Conservation (phyloP, 53 echinoderm and acorn worm genomes). For the Holothuria scabra region DNA sequence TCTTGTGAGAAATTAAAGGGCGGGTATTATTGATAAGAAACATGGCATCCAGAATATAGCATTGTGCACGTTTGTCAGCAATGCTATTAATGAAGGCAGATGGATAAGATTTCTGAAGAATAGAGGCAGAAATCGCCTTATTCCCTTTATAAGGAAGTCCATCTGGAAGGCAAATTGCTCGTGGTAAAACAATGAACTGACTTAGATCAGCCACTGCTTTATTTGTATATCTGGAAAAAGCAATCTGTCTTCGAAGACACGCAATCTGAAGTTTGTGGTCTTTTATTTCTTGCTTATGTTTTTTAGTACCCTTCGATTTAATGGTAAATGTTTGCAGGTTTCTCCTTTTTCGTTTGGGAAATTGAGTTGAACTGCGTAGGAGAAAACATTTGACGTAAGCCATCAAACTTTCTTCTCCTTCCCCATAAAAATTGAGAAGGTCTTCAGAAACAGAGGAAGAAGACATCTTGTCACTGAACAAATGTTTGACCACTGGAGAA, state of each 20-base stretch:
- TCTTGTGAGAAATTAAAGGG: slow-evolving; percentile 28
- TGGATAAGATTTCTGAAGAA: slow-evolving; percentile 6
- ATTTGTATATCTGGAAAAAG: slow-evolving; percentile 11
- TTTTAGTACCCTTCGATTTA: not conserved
- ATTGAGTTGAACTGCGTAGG: not conserved
- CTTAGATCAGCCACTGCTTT: not conserved
- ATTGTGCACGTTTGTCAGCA: not conserved
- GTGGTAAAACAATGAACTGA: too few relatives aligned
- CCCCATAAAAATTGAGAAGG: slow-evolving; percentile 12
- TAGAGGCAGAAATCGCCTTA: slow-evolving; percentile 13
- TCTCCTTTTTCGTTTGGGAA: not conserved
- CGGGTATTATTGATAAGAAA: slow-evolving; percentile 26
- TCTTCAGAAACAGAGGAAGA: slow-evolving; percentile 20
- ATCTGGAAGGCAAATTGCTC: slow-evolving; percentile 10
- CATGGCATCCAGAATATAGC: slow-evolving; percentile 38
- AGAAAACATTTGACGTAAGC: too few relatives aligned
- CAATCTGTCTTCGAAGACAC: slow-evolving; percentile 14
- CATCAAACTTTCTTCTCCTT: slow-evolving; percentile 34
- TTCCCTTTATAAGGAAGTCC: slow-evolving; percentile 27
- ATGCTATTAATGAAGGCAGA: not conserved
- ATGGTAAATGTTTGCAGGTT: slow-evolving; percentile 34
- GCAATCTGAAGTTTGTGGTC: slow-evolving; percentile 48
- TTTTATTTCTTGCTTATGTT: slow-evolving; percentile 46
- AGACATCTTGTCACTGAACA: too few relatives aligned
- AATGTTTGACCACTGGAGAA: not conserved